Evolutionary conservation across 2,888 invertebrate genomes (phyloP).

Genomic region (Noctua comes): DNA sequence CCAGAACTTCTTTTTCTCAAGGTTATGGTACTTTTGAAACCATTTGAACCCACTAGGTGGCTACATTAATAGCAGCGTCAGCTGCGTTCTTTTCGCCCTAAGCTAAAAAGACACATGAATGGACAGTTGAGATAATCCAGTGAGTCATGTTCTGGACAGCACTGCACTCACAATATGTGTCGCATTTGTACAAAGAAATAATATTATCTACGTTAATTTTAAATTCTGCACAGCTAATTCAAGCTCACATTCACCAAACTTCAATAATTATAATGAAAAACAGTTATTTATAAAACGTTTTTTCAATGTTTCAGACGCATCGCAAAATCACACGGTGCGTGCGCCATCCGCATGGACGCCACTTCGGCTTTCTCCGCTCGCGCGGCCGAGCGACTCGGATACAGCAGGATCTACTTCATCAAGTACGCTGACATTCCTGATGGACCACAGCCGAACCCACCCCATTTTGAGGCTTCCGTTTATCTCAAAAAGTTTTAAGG

Average conservation of each 20-base stretch:
- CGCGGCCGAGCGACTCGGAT: constrained; percentile 93
- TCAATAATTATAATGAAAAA: background rate
- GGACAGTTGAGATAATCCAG: background rate
- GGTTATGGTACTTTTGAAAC: background rate
- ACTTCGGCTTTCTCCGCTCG: constrained; percentile 94
- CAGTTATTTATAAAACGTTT: background rate
- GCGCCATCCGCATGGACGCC: constrained; percentile 93
- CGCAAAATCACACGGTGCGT: constrained; percentile 89
- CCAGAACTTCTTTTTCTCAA: background rate
- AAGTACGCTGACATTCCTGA: constrained; percentile 92
- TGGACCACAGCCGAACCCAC: constrained; percentile 90
- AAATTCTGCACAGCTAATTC: background rate
- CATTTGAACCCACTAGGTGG: background rate
- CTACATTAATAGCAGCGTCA: background rate
- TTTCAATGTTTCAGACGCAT: constrained; percentile 76
- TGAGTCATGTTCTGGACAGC: background rate
- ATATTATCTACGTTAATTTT: background rate
- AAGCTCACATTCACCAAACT: no score
- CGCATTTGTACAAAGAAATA: background rate
- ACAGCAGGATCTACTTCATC: constrained; percentile 92
- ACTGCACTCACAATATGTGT: background rate
- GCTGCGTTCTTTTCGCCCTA: background rate
- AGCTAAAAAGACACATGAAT: background rate
- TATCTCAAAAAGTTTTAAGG: constrained; percentile 89
- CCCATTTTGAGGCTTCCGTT: constrained; percentile 91